These are phyloP conservation scores for Knipowitschia caucasica DNA, from an alignment of 2,797 vertebrate species.

Conservation along the genomic window DNA sequence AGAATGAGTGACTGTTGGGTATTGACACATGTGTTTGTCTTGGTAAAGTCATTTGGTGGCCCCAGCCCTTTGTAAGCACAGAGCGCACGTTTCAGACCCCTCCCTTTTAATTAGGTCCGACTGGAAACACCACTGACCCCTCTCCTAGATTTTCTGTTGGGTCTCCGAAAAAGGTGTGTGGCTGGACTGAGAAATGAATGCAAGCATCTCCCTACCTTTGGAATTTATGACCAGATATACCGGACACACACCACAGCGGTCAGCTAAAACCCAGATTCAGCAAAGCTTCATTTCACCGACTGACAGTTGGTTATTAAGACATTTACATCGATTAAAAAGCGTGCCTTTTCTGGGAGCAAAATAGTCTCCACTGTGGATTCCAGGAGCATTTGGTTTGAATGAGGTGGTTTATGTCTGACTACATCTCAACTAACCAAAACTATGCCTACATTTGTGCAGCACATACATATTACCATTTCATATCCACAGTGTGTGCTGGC, in stretches of 20 bases:
- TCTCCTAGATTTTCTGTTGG: conserved; percentile 49
- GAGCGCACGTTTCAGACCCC: conserved; percentile 62
- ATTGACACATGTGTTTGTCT: conserved; percentile 52
- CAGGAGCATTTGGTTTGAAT: conserved; percentile 43
- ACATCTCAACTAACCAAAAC: conserved; percentile 39
- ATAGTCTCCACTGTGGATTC: conserved; percentile 60
- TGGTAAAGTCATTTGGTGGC: conserved; percentile 51
- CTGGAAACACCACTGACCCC: conserved; percentile 72
- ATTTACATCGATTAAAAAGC: conserved; percentile 64
- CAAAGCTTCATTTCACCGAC: conserved; percentile 56
- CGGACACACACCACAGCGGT: conserved; percentile 51
- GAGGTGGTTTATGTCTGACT: conserved; percentile 38
- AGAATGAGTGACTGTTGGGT: conserved; percentile 55
- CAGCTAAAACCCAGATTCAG: conserved; percentile 57
- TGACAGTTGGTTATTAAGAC: conserved; percentile 58
- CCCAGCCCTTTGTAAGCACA: conserved; percentile 61
- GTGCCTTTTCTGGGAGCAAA: conserved; percentile 55
- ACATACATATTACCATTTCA: conserved; percentile 50
- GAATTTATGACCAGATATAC: conserved; percentile 64
- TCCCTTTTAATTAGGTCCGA: conserved; percentile 63
- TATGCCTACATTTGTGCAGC: conserved; percentile 50
- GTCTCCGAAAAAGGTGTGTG: conserved; percentile 65
- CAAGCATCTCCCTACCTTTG: conserved; percentile 62
- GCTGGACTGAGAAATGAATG: conserved; percentile 59
- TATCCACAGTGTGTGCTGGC: conserved; percentile 36